Base-by-base conservation (phyloP, 2,888 invertebrate species). In the Catonia carolina region DNA sequence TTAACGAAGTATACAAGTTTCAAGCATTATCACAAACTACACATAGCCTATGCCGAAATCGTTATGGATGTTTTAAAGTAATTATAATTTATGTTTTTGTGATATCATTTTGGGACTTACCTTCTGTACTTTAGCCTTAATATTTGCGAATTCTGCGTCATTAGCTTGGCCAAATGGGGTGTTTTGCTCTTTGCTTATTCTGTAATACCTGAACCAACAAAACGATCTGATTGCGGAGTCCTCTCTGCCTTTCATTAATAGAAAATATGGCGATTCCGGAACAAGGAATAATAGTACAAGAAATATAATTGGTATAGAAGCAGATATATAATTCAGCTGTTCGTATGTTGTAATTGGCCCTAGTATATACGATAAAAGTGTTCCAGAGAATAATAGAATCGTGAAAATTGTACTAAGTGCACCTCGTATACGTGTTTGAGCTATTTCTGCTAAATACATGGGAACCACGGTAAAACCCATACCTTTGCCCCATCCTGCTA, bases 171-270 rank as follows among this genome's bases (percentile, higher is more conserved):
- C n/a, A n/a, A n/a, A n/a, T n/a, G n/a, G n/a, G n/a, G n/a, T n/a
- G n/a, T n/a, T n/a, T n/a, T n/a, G 78, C 60, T 76, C 76, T 64
- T 83, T 79, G 62, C 78, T 77, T 55, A 77, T 74, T 59, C 76
- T 77, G 41, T 78, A n/a, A n/a, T 50, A 79, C 58, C 85, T 74
- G 48, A 86, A 70, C 68, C 76, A 77, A 62, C 75, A 73, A 56
- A 86, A 74, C 14, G 83, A 76, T 59, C 75, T 70, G 62, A 78
- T 74, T 10, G 53, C 58, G 20, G 48, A 37, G 14, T 48, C 53
- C 7, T 53, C 41, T 8, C 41, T 33, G 8, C 51, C 35, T 51
- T 51, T 56, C 56, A 56, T 56, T 45, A 56, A 20, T 10, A 51
- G 23, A 22, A 15, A 56, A 22, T 56, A 51, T 7, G 56, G 56